These are phyloP conservation scores for Saturnia japonica DNA, from an alignment of 2,888 invertebrate genomes.

Conservation along the genomic window DNA sequence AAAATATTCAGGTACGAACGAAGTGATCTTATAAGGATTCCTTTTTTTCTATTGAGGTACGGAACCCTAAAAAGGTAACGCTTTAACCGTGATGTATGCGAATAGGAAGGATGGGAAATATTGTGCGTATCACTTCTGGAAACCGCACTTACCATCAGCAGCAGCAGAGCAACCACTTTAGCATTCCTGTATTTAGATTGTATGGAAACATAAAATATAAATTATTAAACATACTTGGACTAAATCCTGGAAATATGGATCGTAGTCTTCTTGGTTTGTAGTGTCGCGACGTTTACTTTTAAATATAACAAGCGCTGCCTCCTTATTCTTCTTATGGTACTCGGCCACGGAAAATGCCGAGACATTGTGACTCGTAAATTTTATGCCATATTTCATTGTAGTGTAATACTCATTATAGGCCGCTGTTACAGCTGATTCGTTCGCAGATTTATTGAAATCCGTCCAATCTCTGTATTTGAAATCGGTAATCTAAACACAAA, in stretches of 20 bases:
- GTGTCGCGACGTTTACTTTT: slow-evolving; percentile 17
- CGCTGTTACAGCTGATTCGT: slow-evolving; percentile 14
- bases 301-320: slow-evolving; percentile 18
- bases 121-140: no score
- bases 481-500: slow-evolving; percentile 12
- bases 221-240: slow-evolving; percentile 3
- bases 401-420: slow-evolving; percentile 12
- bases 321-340: slow-evolving; percentile 19
- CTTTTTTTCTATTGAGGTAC: no score
- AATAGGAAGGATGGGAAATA: no score
- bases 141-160: no score
- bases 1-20: no score
- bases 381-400: slow-evolving; percentile 18
- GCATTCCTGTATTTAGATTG: no score
- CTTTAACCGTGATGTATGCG: no score
- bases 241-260: neutral
- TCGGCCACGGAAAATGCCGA: slow-evolving; percentile 7
- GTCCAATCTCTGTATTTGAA: slow-evolving; percentile 18
- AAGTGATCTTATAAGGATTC: no score
- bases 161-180: no score
- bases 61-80: no score
- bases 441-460: slow-evolving; percentile 13
- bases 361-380: no score
- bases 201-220: no score
- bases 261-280: slow-evolving; percentile 4